Conservation (phyloP, 2,888 invertebrate genomes). For the Chloroclystis v-ata region DNA sequence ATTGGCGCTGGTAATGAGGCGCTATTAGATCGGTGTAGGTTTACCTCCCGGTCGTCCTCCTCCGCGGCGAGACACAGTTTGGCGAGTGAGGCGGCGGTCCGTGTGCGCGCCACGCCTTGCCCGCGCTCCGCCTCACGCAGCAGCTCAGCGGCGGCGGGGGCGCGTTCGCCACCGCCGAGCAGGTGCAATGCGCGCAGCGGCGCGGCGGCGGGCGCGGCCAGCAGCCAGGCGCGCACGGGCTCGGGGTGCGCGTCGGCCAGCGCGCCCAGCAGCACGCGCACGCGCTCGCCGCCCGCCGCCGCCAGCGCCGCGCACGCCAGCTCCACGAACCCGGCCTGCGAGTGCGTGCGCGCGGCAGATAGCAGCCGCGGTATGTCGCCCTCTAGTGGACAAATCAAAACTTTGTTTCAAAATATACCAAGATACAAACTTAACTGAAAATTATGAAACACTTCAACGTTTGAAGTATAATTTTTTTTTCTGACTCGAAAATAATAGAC, state of each 20-base stretch:
- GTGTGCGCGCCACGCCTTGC: constrained; percentile 50
- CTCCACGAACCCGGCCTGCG: constrained; percentile 2
- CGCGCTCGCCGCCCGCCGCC: constrained; percentile 21
- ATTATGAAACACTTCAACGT: no score
- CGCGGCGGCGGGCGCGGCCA: not conserved
- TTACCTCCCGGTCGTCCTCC: constrained; percentile 23
- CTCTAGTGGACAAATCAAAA: no score
- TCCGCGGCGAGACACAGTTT: constrained; percentile 82
- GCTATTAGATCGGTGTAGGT: no score
- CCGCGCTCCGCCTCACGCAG: constrained; percentile 82
- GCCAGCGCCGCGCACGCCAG: constrained; percentile 44
- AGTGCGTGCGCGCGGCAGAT: not conserved
- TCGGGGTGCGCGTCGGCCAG: constrained; percentile 79
- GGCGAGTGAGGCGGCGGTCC: constrained; percentile 80
- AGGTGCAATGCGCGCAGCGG: constrained; percentile 29
- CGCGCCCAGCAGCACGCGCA: constrained; percentile 23
- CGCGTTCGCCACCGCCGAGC: constrained; percentile 10
- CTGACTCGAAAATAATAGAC: no score
- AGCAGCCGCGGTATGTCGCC: constrained; percentile 77
- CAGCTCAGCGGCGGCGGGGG: constrained; percentile 25
- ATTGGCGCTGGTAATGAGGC: no score
- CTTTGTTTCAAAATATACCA: no score
- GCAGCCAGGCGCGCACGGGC: constrained; percentile 65
- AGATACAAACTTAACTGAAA: no score
- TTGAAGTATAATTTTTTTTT: no score